These are phyloP conservation scores for Slavum lentiscoides DNA, from an alignment of 2,888 invertebrate species.

Conservation along the genomic window DNA sequence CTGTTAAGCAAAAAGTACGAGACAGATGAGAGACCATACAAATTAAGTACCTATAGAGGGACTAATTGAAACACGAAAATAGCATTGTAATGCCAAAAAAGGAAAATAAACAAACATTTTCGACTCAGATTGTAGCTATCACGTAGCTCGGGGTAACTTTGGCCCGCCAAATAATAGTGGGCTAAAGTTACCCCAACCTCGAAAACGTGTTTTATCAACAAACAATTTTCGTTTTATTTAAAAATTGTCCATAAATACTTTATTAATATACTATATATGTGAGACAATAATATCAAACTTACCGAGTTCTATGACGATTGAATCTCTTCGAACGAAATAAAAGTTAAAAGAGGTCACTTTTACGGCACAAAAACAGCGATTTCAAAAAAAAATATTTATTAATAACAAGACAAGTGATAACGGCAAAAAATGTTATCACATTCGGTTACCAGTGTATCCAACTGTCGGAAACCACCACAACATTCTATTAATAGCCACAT, in stretches of 20 bases:
- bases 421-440: slow-evolving; percentile 8
- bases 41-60: slow-evolving; percentile 14
- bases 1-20: slow-evolving; percentile 28
- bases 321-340: not conserved
- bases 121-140: slow-evolving; percentile 16
- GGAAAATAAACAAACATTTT: slow-evolving; percentile 17
- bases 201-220: not conserved
- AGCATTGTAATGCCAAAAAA: slow-evolving; percentile 3
- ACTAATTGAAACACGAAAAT: not conserved
- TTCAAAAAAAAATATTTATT: slow-evolving; percentile 6
- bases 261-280: slow-evolving; percentile 5
- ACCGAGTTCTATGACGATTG: slow-evolving; percentile 4
- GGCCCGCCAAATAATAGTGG: slow-evolving; percentile 3
- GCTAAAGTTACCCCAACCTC: slow-evolving; percentile 9
- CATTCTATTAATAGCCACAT: slow-evolving; percentile 25
- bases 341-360: not conserved
- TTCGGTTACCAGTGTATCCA: slow-evolving; percentile 10
- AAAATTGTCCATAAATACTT: slow-evolving; percentile 13
- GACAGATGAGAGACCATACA: slow-evolving; percentile 8
- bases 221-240: not conserved
- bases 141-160: slow-evolving; percentile 7
- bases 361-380: not conserved
- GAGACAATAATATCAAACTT: slow-evolving; percentile 16
- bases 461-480: slow-evolving; percentile 20
- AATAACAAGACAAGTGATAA: slow-evolving; percentile 4